A percentile compares a stretch with the other conserved stretches of the same genome.
Conservation (phyloP, 2,888 invertebrate species). For the Neoascia interrupta region DNA sequence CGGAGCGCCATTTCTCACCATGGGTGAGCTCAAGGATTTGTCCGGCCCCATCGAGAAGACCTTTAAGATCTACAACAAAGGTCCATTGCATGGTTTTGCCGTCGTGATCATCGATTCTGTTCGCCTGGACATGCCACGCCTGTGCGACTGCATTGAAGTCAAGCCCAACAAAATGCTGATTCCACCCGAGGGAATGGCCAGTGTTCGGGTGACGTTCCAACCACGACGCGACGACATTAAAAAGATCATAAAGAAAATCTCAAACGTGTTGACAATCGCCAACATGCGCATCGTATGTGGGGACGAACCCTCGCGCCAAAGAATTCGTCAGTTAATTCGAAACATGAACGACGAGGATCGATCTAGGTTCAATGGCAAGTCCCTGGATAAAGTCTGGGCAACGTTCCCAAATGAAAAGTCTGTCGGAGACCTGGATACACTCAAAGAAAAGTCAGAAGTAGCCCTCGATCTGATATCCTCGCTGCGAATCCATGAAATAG, state of each 20-base stretch:
- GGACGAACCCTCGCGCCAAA: slow-evolving; percentile 81
- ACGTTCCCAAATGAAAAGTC: slow-evolving; percentile 74
- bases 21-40: slow-evolving; percentile 81
- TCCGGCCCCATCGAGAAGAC: slow-evolving; percentile 79
- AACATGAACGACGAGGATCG: slow-evolving; percentile 74
- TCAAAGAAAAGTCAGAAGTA: slow-evolving; percentile 75
- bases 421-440: slow-evolving; percentile 72
- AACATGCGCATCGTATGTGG: slow-evolving; percentile 80
- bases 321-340: slow-evolving; percentile 75
- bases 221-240: slow-evolving; percentile 80
- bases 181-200: slow-evolving; percentile 77
- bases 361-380: slow-evolving; percentile 72
- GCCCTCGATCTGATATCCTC: slow-evolving; percentile 75
- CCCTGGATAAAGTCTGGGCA: slow-evolving; percentile 74
- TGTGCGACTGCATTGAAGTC: slow-evolving; percentile 76
- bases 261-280: slow-evolving; percentile 79
- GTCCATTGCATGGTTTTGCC: slow-evolving; percentile 82
- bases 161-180: slow-evolving; percentile 80
- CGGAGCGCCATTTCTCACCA: slow-evolving; percentile 82
- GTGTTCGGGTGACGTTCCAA: slow-evolving; percentile 79
- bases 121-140: slow-evolving; percentile 75
- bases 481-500: slow-evolving; percentile 76
- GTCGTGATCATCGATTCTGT: slow-evolving; percentile 75
- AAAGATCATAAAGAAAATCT: slow-evolving; percentile 76
- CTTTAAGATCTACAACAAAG: slow-evolving; percentile 81